These are phyloP conservation scores for Nixonia krombeini DNA, from an alignment of 1,140 invertebrate genomes.

Conservation along the genomic window DNA sequence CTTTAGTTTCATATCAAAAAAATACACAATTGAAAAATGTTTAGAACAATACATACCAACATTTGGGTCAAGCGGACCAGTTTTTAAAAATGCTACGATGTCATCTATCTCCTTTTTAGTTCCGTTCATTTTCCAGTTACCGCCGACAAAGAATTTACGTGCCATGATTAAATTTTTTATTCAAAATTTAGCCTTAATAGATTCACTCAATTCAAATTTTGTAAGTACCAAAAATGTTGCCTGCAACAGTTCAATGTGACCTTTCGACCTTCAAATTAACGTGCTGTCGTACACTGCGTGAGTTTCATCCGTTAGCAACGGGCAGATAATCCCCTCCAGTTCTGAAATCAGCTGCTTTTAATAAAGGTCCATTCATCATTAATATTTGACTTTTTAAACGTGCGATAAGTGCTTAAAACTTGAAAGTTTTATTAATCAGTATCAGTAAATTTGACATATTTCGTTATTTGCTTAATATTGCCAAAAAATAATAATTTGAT, in stretches of 20 bases:
- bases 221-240: constrained; percentile 1
- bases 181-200: too few relatives aligned
- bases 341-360: not conserved
- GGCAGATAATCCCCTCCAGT: too few relatives aligned
- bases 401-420: too few relatives aligned
- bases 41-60: constrained; percentile 77
- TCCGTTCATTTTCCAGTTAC: constrained; percentile 98
- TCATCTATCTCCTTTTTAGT: constrained; percentile 84
- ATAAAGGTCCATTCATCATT: not conserved
- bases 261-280: constrained; percentile 57
- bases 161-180: constrained; percentile 72
- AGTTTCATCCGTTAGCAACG: too few relatives aligned
- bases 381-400: too few relatives aligned
- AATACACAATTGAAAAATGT: too few relatives aligned
- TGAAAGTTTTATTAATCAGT: too few relatives aligned
- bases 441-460: too few relatives aligned
- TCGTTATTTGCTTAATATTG: too few relatives aligned
- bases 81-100: constrained; percentile 86
- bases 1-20: too few relatives aligned
- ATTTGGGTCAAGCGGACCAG: constrained; percentile 82
- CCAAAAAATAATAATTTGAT: too few relatives aligned
- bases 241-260: constrained; percentile 16
- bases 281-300: not conserved
- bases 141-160: constrained; percentile 98
- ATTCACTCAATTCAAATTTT: not conserved